phyloP scores from a whole-genome alignment of 2,113 vertebrate species.

The Daubentonia madagascariensis region DNA sequence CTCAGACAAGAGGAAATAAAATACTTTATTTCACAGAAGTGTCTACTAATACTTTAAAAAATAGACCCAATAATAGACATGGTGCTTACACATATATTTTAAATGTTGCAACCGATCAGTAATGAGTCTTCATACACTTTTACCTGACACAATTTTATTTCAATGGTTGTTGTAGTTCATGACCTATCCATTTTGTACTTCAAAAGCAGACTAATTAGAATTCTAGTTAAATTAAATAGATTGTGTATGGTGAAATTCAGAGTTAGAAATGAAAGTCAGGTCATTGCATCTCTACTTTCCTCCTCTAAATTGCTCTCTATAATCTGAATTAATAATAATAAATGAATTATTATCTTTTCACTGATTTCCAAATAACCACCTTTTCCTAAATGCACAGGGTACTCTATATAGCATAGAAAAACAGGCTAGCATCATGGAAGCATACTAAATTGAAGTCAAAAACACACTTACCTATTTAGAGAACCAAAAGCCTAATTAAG shows the following conservation, averaged over 20 bases:
- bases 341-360: constrained; percentile 57
- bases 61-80: not conserved
- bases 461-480: not conserved
- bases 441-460: constrained; percentile 71
- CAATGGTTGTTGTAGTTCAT: not conserved
- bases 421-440: constrained; percentile 73
- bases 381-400: constrained; percentile 65
- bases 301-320: not conserved
- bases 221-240: not conserved
- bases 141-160: not conserved
- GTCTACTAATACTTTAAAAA: not conserved
- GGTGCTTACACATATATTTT: not conserved
- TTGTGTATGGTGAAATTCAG: not conserved
- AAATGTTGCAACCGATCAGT: not conserved
- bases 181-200: not conserved
- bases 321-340: constrained; percentile 46
- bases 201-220: not conserved
- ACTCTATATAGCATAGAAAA: constrained; percentile 71
- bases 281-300: constrained; percentile 46
- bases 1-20: not conserved
- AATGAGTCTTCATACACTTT: not conserved
- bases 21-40: constrained; percentile 16
- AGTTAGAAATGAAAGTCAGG: constrained; percentile 68
- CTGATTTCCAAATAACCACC: constrained; percentile 11
- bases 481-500: constrained; percentile 8